Evolutionary conservation across 2,797 vertebrate species (phyloP), one percentile per base, ranked within the genome.

Genomic region (Bradypus variegatus): DNA sequence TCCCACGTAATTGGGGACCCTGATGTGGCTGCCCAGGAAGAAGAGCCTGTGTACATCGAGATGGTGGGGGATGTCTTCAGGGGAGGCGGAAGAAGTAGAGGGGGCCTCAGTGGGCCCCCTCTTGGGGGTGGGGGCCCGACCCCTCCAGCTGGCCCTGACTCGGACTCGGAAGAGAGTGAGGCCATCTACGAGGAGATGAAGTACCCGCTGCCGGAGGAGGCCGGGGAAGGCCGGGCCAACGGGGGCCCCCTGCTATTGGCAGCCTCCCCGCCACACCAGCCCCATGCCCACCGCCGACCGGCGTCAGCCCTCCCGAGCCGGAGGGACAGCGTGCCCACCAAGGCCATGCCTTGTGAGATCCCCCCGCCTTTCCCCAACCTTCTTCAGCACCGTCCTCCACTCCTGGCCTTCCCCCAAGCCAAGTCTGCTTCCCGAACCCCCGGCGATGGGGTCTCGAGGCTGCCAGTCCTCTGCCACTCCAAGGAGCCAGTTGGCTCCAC

Each of bases 121-220:
- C 94, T 96, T 95, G 94, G 97, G 96, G 96, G 97, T 96, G 13
- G 95, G 27, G 95, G 94, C 29, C 96, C 75, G 0, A 95, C 94
- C 45, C 91, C 95, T 75, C 90, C 95, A 29, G 92, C 97, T 75
- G 98, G 98, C 2, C 97, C 98, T 0, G 98, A 98, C 92, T 98
- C 98, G 1, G 98, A 99, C 96, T 99, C 98, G 0, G 98, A 99
- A 92, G 98, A 98, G 97, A 98, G 98, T 3, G 98, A 99, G 97
- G 98, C 98, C 80, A 99, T 99, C 88, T 99, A 99, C 4, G 98
- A 99, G 96, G 98, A 99, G 97, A 99, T 99, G 98, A 99, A 99
- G 94, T 99, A 99, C 94, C 98, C 98, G 0, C 96, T 97, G 87
- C 97, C 97, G 0, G 98, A 98, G 73, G 97, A 98, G 90, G 94